Evolutionary conservation across 2,113 vertebrate species (phyloP), one percentile per base, ranked within the genome.

Genomic region (Bos indicus): DNA sequence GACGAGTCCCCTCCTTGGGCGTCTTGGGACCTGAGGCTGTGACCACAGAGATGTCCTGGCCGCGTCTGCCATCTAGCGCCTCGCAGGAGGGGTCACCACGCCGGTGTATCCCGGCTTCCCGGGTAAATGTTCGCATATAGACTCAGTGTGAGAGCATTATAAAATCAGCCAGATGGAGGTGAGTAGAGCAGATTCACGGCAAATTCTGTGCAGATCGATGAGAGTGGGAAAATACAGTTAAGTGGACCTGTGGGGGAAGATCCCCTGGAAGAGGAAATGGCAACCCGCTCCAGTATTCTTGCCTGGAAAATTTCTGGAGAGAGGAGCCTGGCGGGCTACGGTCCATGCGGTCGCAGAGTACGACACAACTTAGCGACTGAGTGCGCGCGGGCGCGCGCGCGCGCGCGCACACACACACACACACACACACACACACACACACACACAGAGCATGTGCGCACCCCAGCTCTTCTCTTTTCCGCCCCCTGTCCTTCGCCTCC

Each of bases 51-150:
- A 67, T 88, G 88, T 81, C 85, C 93, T 77, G 86, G 40, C 52
- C 56, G 60, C 36, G 78, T 52, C 83, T 94, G 93, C 93, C 90
- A 91, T 46, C 97, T 91, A 97, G 91, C 52, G 93, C 88, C 59
- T 40, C 10, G 64, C 78, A 26, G 11, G 43, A 86, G 88, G 46
- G 82, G 33, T 8, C 57, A 6, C 4, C 51, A 28, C 17, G 28
- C 52, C 60, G 7, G 0, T 36, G 88, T 36, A 30, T 6, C 21
- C 46, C 8, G 10, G 25, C 57, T 83, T 7, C 48, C 56, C 60
- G 19, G 17, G 57, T 56, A 2, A 23, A n/a, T 16, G 4, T 9
- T 10, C 4, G 3, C 17, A 2, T n/a, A 8, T 19, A 25, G 82
- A 84, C 12, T 25, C 60, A 21, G 52, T 0, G n/a, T n/a, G 74